These are phyloP conservation scores for Stercorarius parasiticus DNA, from an alignment of 2,113 vertebrate genomes.

Conservation along the genomic window DNA sequence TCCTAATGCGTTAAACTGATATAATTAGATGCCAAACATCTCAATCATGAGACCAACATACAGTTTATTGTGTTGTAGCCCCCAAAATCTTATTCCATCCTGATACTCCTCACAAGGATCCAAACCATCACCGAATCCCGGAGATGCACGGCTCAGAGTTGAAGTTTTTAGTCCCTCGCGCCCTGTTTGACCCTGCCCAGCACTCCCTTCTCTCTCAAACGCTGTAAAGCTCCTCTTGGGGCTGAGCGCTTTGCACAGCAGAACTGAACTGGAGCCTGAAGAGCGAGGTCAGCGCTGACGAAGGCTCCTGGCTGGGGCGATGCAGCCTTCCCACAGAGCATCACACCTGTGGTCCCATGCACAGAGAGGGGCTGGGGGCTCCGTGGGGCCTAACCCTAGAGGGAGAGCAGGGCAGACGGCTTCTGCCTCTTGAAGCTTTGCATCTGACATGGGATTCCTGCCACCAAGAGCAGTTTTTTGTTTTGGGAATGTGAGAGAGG, in stretches of 20 bases:
- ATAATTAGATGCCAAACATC: not conserved
- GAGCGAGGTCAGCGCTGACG: not conserved
- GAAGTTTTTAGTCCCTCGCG: fast-evolving
- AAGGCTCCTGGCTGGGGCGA: too few species aligned
- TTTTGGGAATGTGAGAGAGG: not conserved
- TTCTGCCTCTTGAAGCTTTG: too few species aligned
- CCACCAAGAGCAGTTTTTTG: fast-evolving
- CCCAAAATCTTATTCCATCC: fast-evolving
- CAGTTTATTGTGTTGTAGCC: fast-evolving
- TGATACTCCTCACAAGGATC: fast-evolving
- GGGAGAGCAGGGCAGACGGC: fast-evolving
- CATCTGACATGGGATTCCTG: not conserved
- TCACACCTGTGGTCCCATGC: not conserved
- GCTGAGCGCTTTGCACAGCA: fast-evolving
- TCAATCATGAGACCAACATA: not conserved
- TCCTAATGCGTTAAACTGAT: not conserved
- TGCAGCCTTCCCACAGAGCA: not conserved
- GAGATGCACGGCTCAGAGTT: fast-evolving
- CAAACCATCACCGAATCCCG: fast-evolving
- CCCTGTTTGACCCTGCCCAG: not conserved
- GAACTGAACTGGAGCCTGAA: too few species aligned
- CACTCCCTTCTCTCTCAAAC: fast-evolving
- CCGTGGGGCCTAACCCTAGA: not conserved
- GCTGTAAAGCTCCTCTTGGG: too few species aligned
- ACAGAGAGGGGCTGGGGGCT: not conserved